Percentiles rank a stretch among this genome's conserved stretches.
Conservation (phyloP, 2,113 vertebrate species). For the Syngnathus scovelli region DNA sequence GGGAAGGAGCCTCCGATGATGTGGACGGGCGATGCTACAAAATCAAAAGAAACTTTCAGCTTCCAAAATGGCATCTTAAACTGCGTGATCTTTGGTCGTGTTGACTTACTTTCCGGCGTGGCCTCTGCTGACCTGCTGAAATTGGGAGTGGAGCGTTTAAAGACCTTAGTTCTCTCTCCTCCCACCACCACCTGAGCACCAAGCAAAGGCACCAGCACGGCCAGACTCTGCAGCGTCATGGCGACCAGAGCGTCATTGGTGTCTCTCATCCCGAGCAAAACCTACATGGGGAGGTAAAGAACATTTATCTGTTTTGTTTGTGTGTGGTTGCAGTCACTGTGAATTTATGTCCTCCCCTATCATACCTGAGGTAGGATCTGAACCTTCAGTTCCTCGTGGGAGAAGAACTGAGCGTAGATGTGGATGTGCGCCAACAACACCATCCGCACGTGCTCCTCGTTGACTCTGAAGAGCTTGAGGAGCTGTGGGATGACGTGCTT, state of each 20-base stretch:
- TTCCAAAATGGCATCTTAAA: background rate
- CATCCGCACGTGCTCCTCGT: constrained; percentile 88
- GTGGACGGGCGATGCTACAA: constrained; percentile 73
- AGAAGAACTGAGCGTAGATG: constrained; percentile 84
- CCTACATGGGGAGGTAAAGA: constrained; percentile 59
- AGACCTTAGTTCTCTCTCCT: constrained; percentile 89
- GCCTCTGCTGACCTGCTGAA: constrained; percentile 84
- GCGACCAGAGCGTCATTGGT: constrained; percentile 85
- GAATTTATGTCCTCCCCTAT: no score
- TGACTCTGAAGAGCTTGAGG: constrained; percentile 86
- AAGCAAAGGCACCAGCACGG: constrained; percentile 86
- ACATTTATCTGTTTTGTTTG: no score
- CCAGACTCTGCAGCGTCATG: constrained; percentile 87
- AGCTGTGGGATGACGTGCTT: constrained; percentile 85
- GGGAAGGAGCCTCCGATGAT: constrained; percentile 58
- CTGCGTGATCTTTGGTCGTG: background rate
- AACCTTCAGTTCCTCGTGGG: constrained; percentile 84
- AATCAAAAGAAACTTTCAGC: background rate
- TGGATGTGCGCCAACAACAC: constrained; percentile 87
- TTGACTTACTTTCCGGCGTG: constrained; percentile 83
- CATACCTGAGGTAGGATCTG: constrained; percentile 87
- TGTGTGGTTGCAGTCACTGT: no score
- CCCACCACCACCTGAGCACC: constrained; percentile 95
- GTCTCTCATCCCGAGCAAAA: constrained; percentile 90
- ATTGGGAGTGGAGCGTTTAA: constrained; percentile 88